These are phyloP conservation scores for Rhipidura dahli DNA, from an alignment of 2,113 vertebrate species.

Conservation along the genomic window DNA sequence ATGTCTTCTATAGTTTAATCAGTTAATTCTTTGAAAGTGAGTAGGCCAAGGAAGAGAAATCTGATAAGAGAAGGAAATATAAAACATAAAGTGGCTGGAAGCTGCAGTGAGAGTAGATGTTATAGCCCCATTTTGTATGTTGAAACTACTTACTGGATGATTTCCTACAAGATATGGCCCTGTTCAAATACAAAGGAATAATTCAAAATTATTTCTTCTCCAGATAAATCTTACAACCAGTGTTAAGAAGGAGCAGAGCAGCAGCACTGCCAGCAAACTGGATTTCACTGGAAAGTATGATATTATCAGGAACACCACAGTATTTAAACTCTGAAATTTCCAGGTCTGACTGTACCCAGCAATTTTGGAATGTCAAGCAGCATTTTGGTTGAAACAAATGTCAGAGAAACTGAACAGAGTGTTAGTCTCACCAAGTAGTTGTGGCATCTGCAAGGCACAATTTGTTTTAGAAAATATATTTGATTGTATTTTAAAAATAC, in stretches of 20 bases:
- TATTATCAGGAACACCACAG: background rate
- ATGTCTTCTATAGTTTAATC: background rate
- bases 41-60: background rate
- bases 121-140: background rate
- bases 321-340: background rate
- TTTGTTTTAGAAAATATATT: background rate
- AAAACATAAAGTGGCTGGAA: background rate
- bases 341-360: background rate
- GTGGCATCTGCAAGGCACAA: background rate
- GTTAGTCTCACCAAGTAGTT: background rate
- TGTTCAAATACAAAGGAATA: background rate
- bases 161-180: accelerated
- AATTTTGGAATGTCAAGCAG: background rate
- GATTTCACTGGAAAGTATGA: background rate
- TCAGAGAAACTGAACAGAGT: background rate
- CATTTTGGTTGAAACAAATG: background rate
- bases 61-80: background rate
- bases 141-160: background rate
- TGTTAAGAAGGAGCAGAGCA: background rate
- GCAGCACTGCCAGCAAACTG: background rate
- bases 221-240: background rate
- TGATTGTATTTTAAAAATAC: background rate
- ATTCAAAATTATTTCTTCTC: background rate
- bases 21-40: background rate
- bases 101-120: background rate